Evolutionary conservation across 2,113 vertebrate species (phyloP).

Genomic region (Prunella fulvescens): DNA sequence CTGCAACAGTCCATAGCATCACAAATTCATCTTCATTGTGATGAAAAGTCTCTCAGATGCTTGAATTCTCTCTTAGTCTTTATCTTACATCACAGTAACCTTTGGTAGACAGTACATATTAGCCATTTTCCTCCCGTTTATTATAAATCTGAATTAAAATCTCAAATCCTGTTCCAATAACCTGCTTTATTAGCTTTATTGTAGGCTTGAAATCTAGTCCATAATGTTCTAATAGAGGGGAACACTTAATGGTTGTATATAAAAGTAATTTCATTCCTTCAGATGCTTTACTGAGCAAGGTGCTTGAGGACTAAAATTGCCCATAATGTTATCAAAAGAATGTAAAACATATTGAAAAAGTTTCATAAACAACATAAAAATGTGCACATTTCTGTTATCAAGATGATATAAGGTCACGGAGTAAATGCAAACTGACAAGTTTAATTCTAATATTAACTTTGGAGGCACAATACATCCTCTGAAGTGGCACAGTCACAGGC

Average conservation of each 20-base stretch:
- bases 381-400: background rate
- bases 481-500: background rate
- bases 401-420: background rate
- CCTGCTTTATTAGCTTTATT: background rate
- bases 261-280: background rate
- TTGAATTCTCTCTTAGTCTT: background rate
- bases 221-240: background rate
- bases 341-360: background rate
- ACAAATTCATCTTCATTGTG: background rate
- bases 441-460: background rate
- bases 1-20: background rate
- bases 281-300: background rate
- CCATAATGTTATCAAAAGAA: background rate
- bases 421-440: background rate
- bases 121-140: background rate
- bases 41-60: background rate
- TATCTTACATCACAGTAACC: background rate
- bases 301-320: background rate
- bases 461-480: background rate
- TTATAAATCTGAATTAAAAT: background rate
- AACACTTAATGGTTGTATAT: background rate
- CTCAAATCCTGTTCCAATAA: background rate
- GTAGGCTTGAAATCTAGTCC: background rate
- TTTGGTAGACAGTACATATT: background rate
- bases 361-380: background rate